Base-by-base conservation (phyloP, 2,888 invertebrate genomes). In the Dicycla oo region DNA sequence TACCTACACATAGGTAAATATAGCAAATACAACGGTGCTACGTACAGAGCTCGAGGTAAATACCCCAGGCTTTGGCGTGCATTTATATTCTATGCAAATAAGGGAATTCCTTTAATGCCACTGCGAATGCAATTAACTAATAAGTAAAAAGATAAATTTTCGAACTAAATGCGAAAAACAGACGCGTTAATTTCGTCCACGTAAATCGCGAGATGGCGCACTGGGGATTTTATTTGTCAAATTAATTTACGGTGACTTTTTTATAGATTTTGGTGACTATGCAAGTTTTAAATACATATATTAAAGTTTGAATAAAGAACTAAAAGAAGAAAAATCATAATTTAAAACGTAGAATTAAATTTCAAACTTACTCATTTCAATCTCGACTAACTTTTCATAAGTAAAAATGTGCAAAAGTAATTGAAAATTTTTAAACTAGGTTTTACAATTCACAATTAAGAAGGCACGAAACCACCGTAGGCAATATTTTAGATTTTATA, bases 31-130 rank as follows among this genome's bases (percentile, higher is more conserved):
- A 47, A 53, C 63, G 30, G 43, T 72, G 60, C 40, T 69, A n/a
- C 47, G 57, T 47, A 62, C 43, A 75, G 47, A 56, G 69, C 43
- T 54, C 26, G 47, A 72, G 49, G 73, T 56, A 57, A 77, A 68
- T 69, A 68, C 69, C 60, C 75, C 51, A 11, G 23, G 54, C 26
- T 69, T 77, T 51, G 2, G 56, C 49, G 54, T 83, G 78, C 73
- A 78, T 82, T 72, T 71, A 72, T 73, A 75, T 73, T 81, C 60
- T 81, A 83, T 83, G 83, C 81, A 81, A 83, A 83, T 83, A 62
- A 76, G 75, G 43, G 60, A 83, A 79, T 79, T 75, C 73, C 72
- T 73, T 83, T 81, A 72, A 76, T 69, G 79, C 65, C 40, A 65
- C 30, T 71, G 61, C 70, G 58, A 83, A 79, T 81, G 81, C 81